phyloP scores from a whole-genome alignment of 2,797 vertebrate species.

The Malurus splendens region DNA sequence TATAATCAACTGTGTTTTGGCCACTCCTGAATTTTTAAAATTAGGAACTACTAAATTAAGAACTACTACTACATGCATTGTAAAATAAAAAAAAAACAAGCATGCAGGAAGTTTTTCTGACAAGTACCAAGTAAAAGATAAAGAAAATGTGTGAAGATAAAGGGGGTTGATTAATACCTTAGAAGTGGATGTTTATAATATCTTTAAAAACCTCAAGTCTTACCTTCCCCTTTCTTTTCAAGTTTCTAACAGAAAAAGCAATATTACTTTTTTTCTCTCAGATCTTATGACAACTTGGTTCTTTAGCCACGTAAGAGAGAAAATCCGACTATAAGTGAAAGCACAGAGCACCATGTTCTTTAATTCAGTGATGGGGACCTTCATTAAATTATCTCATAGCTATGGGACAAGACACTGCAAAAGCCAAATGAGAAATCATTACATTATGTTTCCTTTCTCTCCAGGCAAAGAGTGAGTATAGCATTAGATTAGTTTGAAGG shows the following conservation, averaged over 20 bases:
- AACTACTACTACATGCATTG: background rate
- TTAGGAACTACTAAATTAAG: background rate
- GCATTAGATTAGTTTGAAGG: background rate
- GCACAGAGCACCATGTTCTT: background rate
- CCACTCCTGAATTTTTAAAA: background rate
- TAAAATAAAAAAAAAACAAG: background rate
- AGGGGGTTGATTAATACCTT: background rate
- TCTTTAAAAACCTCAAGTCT: background rate
- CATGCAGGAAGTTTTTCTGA: background rate
- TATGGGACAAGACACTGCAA: conserved; percentile 11
- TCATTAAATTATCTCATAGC: conserved; percentile 30
- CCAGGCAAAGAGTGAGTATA: background rate
- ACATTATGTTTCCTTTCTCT: conserved; percentile 15
- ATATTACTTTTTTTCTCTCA: background rate
- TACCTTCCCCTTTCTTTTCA: background rate
- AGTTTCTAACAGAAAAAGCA: background rate
- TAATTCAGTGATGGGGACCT: background rate
- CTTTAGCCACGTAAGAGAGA: background rate
- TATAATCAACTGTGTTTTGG: background rate
- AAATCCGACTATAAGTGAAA: background rate
- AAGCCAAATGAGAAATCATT: conserved; percentile 35
- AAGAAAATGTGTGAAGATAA: background rate
- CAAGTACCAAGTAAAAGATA: background rate
- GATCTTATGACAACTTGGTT: background rate
- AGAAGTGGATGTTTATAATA: background rate